Conservation (phyloP, 2,888 invertebrate species). For the Trissolcus japonicus region DNA sequence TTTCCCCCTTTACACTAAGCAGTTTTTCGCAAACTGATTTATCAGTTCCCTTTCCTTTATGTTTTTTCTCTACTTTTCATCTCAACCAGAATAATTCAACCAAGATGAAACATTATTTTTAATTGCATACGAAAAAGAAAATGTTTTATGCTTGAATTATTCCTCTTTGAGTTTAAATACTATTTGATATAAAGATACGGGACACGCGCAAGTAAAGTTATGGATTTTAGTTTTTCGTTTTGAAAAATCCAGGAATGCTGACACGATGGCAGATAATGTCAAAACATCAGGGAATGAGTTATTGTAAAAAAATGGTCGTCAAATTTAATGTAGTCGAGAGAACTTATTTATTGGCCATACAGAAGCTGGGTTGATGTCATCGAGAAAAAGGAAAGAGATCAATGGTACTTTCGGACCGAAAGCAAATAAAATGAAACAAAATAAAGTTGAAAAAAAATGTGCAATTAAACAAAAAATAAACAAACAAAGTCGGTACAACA, state of each 20-base stretch:
- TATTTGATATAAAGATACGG: slow-evolving; percentile 22
- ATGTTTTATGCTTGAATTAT: slow-evolving; percentile 20
- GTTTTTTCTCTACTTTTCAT: neutral
- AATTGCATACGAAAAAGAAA: slow-evolving; percentile 1
- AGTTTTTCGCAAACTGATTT: too few species aligned
- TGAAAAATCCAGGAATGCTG: slow-evolving; percentile 9
- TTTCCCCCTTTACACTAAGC: neutral
- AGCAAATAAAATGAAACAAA: too few species aligned
- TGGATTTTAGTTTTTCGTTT: slow-evolving; percentile 1
- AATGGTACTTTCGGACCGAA: too few species aligned
- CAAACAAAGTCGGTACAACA: neutral
- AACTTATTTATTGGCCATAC: neutral
- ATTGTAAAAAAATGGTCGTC: neutral
- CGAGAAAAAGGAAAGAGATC: too few species aligned
- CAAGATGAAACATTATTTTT: neutral
- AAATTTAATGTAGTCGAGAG: neutral
- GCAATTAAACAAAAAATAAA: neutral
- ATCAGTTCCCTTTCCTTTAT: too few species aligned
- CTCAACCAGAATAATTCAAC: too few species aligned
- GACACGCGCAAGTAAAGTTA: slow-evolving; percentile 8
- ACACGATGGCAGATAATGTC: slow-evolving; percentile 8
- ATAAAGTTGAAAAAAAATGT: neutral
- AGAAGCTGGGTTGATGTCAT: neutral
- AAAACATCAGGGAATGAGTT: slow-evolving; percentile 3
- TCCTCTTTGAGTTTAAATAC: slow-evolving; percentile 8